Conservation (phyloP, 1,140 invertebrate genomes). For the Drosophila teissieri region DNA sequence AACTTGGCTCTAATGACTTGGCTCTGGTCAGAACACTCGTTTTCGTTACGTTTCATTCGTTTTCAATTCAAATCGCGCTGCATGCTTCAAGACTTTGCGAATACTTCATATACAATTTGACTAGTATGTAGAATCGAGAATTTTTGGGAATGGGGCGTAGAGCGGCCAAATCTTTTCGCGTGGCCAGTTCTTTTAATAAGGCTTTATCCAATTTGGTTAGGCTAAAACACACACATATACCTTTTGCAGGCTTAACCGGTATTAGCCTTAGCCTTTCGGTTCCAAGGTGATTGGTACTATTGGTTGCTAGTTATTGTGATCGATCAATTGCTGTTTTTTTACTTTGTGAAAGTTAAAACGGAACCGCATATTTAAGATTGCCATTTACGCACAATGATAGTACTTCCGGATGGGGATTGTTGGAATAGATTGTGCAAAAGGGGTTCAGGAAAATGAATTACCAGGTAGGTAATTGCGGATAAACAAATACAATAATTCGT, state of each 20-base stretch:
- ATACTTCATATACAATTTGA: conserved; percentile 40
- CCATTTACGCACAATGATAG: conserved; percentile 39
- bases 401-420: conserved; percentile 37
- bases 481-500: not conserved
- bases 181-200: conserved; percentile 36
- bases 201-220: conserved; percentile 30
- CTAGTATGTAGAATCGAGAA: conserved; percentile 30
- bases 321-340: conserved; percentile 47
- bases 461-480: not conserved
- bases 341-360: conserved; percentile 50
- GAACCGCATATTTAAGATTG: conserved; percentile 33
- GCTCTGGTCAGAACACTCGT: conserved; percentile 71
- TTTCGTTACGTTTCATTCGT: conserved; percentile 51
- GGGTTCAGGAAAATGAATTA: no score
- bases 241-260: conserved; percentile 35
- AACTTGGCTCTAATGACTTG: conserved; percentile 69
- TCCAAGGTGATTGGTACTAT: conserved; percentile 39
- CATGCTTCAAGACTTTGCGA: conserved; percentile 14
- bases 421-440: not conserved
- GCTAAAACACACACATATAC: not conserved
- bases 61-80: conserved; percentile 30
- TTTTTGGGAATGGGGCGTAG: conserved; percentile 8
- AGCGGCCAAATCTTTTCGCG: conserved; percentile 23
- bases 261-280: conserved; percentile 52
- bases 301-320: conserved; percentile 24